A percentile compares a stretch with the other conserved stretches of the same genome.
Evolutionary conservation across 2,797 vertebrate species (phyloP).

Genomic region (Pangasius krempfi): DNA sequence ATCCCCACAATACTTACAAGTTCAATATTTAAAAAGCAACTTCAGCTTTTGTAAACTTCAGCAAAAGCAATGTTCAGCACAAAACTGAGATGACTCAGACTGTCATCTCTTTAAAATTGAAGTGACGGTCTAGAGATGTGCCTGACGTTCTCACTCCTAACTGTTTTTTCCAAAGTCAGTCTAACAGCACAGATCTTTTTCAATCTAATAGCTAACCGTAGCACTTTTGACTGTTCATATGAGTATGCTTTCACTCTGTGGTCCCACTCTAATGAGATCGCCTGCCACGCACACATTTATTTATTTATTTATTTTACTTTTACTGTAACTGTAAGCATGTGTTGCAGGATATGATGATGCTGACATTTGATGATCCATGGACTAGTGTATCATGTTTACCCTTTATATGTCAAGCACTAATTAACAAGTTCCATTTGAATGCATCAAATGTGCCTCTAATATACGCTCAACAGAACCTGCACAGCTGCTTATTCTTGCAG

Average conservation of each 20-base stretch:
- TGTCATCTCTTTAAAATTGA: neutral
- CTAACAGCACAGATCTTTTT: neutral
- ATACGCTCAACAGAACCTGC: neutral
- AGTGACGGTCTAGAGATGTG: neutral
- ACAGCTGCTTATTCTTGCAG: neutral
- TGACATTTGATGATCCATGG: neutral
- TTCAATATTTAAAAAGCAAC: neutral
- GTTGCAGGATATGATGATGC: neutral
- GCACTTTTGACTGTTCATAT: neutral
- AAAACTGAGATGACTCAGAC: neutral
- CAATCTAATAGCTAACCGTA: neutral
- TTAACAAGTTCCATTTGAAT: neutral
- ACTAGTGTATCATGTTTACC: neutral
- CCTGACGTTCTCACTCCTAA: neutral
- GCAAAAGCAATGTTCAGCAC: neutral
- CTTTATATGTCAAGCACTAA: neutral
- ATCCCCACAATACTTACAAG: neutral
- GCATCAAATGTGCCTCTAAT: neutral
- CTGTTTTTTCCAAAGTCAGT: neutral
- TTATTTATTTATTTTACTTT: neutral
- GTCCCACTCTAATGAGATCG: neutral
- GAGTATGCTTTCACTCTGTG: neutral
- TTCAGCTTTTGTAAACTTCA: too few relatives aligned
- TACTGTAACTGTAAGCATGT: neutral
- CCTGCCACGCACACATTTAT: neutral